A percentile compares a stretch with the other conserved stretches of the same genome.
Evolutionary conservation across 2,888 invertebrate genomes (phyloP).

Genomic region (Anthoptus insignis): DNA sequence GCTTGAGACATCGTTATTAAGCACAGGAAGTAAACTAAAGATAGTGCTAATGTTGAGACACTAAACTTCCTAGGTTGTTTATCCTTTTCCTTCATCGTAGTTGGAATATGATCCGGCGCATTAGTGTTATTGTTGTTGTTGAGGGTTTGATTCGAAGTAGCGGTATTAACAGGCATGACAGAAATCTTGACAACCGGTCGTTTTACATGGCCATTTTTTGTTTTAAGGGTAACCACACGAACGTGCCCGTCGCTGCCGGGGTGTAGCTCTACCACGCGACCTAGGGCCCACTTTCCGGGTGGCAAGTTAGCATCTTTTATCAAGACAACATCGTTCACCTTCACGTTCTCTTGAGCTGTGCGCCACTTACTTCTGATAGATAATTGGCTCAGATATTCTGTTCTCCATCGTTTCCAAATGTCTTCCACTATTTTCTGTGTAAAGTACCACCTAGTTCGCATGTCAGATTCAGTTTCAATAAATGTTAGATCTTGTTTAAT

Average conservation of each 20-base stretch:
- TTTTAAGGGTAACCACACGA: conserved; percentile 7
- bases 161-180: conserved; percentile 1
- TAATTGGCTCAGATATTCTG: neutral
- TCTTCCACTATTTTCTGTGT: conserved; percentile 22
- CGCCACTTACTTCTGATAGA: conserved; percentile 18
- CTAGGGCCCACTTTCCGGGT: conserved; percentile 4
- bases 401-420: conserved; percentile 21
- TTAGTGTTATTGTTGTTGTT: too few species aligned
- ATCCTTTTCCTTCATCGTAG: neutral
- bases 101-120: neutral
- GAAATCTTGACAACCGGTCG: conserved; percentile 16
- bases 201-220: conserved; percentile 26
- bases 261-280: conserved; percentile 18
- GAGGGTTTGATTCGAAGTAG: neutral
- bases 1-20: neutral
- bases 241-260: neutral
- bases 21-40: neutral
- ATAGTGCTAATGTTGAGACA: neutral
- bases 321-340: conserved; percentile 12
- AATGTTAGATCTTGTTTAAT: too few species aligned
- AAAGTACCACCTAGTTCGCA: conserved; percentile 29
- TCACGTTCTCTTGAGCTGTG: neutral
- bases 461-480: too few species aligned
- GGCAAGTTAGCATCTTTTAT: conserved; percentile 24
- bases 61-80: neutral